phyloP scores from a whole-genome alignment of 2,113 vertebrate species.

The Caranx ignobilis region DNA sequence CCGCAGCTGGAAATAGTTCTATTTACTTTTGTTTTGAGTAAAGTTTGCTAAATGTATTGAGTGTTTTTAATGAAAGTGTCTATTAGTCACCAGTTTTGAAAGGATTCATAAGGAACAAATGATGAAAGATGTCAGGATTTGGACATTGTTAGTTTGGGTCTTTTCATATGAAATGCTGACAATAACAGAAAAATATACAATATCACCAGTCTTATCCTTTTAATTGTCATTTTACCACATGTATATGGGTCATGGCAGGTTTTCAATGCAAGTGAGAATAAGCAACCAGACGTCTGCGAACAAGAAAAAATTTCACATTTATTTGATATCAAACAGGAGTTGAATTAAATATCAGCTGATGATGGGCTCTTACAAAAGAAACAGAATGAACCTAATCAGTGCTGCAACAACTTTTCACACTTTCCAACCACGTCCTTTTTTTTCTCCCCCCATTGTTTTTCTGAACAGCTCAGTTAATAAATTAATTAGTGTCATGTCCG shows the following conservation, averaged over 20 bases:
- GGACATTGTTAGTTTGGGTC: not conserved
- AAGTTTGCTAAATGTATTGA: not conserved
- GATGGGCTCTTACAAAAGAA: conserved; percentile 93
- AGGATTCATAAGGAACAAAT: not conserved
- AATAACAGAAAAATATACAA: not conserved
- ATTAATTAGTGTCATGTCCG: conserved; percentile 91
- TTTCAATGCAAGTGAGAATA: conserved; percentile 42
- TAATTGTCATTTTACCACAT: not conserved
- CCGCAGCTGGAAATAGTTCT: not conserved
- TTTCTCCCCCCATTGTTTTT: conserved; percentile 20
- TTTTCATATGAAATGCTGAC: not conserved
- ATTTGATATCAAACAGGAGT: conserved; percentile 99
- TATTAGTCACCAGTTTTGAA: not conserved
- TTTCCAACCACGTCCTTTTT: conserved; percentile 65
- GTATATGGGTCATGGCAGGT: not conserved
- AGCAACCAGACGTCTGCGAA: conserved; percentile 77
- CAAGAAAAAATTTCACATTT: conserved; percentile 98
- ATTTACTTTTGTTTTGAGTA: not conserved
- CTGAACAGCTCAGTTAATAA: conserved; percentile 81
- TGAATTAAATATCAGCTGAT: conserved; percentile 99
- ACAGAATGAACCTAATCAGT: conserved; percentile 82
- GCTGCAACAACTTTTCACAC: conserved; percentile 78
- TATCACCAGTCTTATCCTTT: not conserved
- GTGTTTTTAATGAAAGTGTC: not conserved
- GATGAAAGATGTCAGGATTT: not conserved